These are phyloP conservation scores for Enteromius anoplus DNA, from an alignment of 2,797 vertebrate genomes.

Conservation along the genomic window DNA sequence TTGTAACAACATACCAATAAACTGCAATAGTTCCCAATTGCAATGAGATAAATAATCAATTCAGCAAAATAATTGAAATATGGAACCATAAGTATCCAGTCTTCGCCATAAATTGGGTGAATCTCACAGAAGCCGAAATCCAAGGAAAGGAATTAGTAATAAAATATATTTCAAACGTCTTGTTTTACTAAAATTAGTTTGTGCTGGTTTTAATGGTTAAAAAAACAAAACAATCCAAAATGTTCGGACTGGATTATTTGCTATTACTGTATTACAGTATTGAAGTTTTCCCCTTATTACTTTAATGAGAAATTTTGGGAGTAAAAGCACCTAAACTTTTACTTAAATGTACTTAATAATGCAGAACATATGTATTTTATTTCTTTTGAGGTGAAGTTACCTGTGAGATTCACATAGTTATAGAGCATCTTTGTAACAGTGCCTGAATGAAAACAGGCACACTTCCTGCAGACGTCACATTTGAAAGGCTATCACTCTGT, in stretches of 20 bases:
- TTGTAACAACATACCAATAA: constrained; percentile 49
- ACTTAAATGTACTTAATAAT: neutral
- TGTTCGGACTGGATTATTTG: neutral
- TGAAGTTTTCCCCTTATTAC: too few species aligned
- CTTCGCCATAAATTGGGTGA: neutral
- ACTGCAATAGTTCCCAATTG: constrained; percentile 55
- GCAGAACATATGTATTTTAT: neutral
- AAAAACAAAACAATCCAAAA: neutral
- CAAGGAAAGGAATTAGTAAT: neutral
- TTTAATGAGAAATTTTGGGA: neutral
- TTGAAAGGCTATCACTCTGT: neutral
- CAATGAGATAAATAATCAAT: constrained; percentile 50
- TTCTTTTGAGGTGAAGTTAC: neutral
- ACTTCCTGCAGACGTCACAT: neutral
- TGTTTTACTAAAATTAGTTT: neutral
- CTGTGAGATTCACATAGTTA: neutral
- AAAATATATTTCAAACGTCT: neutral
- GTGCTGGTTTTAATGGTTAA: neutral
- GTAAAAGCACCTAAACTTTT: neutral
- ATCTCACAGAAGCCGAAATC: neutral
- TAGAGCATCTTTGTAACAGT: neutral
- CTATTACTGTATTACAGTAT: neutral
- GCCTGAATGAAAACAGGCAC: constrained; percentile 3
- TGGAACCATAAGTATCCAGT: neutral
- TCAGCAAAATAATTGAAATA: constrained; percentile 23